Conservation (phyloP, 2,797 vertebrate genomes). For the Tympanoctomys barrerae region DNA sequence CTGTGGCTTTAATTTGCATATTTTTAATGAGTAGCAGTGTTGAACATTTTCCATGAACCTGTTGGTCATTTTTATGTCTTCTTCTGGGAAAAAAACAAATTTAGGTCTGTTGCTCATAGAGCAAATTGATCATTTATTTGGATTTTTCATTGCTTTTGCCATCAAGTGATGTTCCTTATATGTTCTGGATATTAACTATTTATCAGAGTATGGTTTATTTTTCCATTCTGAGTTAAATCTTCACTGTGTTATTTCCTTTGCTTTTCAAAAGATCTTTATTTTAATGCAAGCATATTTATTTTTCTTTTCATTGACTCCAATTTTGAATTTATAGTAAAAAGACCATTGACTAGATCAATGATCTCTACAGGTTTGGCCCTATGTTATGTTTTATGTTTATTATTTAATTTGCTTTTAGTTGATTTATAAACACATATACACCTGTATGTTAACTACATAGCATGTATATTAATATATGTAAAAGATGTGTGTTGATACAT, state of each 20-base stretch:
- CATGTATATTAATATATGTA: neutral
- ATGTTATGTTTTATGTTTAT: neutral
- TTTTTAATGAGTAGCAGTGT: neutral
- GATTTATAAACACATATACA: neutral
- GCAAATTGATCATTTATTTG: neutral
- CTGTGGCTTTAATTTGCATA: neutral
- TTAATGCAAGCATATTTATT: neutral
- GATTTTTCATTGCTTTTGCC: neutral
- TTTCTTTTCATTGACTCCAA: neutral
- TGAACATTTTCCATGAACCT: neutral
- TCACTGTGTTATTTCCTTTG: neutral
- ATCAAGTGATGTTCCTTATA: neutral
- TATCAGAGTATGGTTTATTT: neutral
- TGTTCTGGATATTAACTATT: neutral
- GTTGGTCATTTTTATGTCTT: neutral
- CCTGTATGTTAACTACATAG: neutral
- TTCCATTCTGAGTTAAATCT: neutral
- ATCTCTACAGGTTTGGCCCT: neutral
- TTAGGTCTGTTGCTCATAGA: neutral
- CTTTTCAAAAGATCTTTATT: neutral
- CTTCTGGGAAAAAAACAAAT: neutral
- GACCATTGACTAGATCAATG: neutral
- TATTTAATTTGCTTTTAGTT: neutral
- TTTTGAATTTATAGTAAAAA: neutral
- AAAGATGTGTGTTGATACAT: neutral